Evolutionary conservation across 2,113 vertebrate genomes (phyloP).

Genomic region (Salvelinus namaycush): DNA sequence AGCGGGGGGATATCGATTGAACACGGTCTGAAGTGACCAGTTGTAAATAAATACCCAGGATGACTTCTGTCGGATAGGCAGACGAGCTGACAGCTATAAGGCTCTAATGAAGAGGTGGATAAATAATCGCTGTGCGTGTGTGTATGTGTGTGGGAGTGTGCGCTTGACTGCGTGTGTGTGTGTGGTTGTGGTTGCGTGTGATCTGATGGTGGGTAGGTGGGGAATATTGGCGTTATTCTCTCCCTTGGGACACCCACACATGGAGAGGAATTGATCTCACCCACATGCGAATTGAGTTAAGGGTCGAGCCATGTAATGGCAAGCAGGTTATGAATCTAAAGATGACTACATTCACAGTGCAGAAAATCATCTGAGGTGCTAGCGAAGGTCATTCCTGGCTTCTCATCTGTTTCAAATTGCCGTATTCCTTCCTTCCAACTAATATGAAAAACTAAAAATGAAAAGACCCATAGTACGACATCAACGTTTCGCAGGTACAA

Average conservation of each 20-base stretch:
- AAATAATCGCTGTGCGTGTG: background rate
- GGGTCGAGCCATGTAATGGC: slow-evolving; percentile 5
- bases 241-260: slow-evolving; percentile 50
- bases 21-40: slow-evolving; percentile 25
- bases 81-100: too few species aligned
- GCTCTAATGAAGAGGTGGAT: background rate
- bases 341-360: slow-evolving; percentile 24
- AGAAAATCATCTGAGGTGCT: background rate
- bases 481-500: background rate
- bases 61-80: too few species aligned
- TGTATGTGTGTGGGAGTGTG: background rate
- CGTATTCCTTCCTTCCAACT: background rate
- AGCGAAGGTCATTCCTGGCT: background rate
- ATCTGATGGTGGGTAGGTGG: slow-evolving; percentile 35
- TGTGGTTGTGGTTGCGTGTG: background rate
- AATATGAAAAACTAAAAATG: background rate
- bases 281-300: slow-evolving; percentile 53
- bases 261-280: slow-evolving; percentile 53
- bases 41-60: slow-evolving; percentile 24
- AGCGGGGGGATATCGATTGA: slow-evolving; percentile 31
- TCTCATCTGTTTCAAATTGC: background rate
- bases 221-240: slow-evolving; percentile 40
- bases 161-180: background rate
- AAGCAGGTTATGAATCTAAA: slow-evolving; percentile 1
- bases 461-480: background rate